Evolutionary conservation across 2,113 vertebrate genomes (phyloP).

Genomic region (Anarrhichthys ocellatus): DNA sequence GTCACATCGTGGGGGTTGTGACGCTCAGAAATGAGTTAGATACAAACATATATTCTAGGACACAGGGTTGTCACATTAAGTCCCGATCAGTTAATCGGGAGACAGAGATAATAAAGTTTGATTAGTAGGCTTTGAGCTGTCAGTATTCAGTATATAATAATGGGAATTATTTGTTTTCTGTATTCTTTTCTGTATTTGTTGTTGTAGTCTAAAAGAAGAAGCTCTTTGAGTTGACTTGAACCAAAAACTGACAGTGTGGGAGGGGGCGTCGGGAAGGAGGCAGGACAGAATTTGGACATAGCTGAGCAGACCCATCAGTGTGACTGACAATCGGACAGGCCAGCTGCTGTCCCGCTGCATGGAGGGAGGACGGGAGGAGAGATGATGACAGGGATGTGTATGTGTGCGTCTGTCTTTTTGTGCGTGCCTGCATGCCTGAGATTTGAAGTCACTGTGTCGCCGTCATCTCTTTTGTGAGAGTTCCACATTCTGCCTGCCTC

Average conservation of each 20-base stretch:
- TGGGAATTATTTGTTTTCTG: not conserved
- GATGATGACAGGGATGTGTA: slow-evolving; percentile 54
- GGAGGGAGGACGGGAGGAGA: slow-evolving; percentile 39
- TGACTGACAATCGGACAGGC: slow-evolving; percentile 71
- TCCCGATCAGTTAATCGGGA: not conserved
- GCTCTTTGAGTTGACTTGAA: not conserved
- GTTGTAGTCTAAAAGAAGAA: not conserved
- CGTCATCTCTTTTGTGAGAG: slow-evolving; percentile 73
- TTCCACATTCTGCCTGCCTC: slow-evolving; percentile 68
- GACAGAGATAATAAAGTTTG: not conserved
- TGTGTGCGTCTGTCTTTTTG: slow-evolving; percentile 54
- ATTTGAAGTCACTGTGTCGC: slow-evolving; percentile 74
- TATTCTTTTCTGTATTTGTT: not conserved
- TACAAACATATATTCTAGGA: not conserved
- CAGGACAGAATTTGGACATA: slow-evolving; percentile 61
- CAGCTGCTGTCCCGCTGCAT: slow-evolving; percentile 73
- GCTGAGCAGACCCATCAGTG: slow-evolving; percentile 67
- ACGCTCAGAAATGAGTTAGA: too few relatives aligned
- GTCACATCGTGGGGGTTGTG: too few relatives aligned
- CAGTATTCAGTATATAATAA: not conserved
- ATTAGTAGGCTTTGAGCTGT: not conserved
- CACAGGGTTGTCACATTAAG: not conserved
- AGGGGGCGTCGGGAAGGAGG: slow-evolving; percentile 2
- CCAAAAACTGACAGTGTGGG: not conserved
- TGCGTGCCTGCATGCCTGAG: slow-evolving; percentile 69